Conservation (phyloP, 2,113 vertebrate genomes). For the Athene noctua region DNA sequence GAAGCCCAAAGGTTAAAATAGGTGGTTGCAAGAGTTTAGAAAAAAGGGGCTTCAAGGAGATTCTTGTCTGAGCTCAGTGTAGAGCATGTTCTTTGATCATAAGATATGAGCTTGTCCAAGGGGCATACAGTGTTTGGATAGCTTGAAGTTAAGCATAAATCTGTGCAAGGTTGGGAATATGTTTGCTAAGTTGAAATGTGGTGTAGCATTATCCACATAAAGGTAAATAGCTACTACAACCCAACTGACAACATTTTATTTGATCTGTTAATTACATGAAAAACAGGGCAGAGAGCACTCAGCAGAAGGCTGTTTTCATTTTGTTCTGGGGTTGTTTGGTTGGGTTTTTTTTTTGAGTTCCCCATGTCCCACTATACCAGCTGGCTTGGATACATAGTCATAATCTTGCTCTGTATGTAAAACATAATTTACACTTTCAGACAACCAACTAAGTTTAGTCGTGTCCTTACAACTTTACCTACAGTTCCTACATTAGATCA, state of each 20-base stretch:
- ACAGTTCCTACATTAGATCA: background rate
- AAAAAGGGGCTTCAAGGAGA: background rate
- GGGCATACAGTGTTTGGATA: background rate
- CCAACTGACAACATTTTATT: background rate
- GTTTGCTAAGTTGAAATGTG: constrained; percentile 1
- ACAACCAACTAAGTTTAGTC: background rate
- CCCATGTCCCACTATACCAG: background rate
- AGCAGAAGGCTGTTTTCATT: background rate
- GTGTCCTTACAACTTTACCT: background rate
- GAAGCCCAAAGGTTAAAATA: background rate
- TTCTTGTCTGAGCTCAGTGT: background rate
- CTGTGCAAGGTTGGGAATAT: background rate
- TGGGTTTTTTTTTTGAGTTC: background rate
- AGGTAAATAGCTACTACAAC: background rate
- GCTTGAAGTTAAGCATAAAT: constrained; percentile 7
- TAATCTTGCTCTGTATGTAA: background rate
- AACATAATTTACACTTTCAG: background rate
- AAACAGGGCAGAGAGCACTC: background rate
- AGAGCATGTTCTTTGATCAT: background rate
- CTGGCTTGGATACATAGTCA: background rate
- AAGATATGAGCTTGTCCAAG: background rate
- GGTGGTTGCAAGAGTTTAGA: background rate
- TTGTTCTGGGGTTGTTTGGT: no score
- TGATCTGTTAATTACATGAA: background rate
- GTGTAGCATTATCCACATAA: background rate